phyloP scores from a whole-genome alignment of 2,113 vertebrate genomes.

The Pithys albifrons region DNA sequence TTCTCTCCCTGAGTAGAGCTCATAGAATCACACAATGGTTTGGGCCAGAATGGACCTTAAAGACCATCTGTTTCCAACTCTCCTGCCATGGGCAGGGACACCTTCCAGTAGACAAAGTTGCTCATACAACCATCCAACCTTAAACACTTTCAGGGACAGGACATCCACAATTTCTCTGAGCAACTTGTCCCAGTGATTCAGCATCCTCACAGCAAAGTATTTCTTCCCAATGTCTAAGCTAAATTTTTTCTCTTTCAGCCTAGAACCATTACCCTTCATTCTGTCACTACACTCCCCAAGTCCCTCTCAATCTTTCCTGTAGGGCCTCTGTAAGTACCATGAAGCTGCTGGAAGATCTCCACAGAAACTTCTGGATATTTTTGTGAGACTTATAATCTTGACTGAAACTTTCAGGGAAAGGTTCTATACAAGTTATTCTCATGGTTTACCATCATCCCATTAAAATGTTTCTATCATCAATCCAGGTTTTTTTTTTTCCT shows the following conservation, averaged over 20 bases:
- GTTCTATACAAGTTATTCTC: not conserved
- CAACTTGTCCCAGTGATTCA: not conserved
- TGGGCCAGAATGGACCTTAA: not conserved
- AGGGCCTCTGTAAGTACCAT: not conserved
- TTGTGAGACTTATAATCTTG: not conserved
- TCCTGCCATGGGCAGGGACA: not conserved
- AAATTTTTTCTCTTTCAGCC: not conserved
- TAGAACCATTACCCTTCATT: rapidly evolving
- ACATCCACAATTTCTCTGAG: not conserved
- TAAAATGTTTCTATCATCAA: not conserved
- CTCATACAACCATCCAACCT: not conserved
- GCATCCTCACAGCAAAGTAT: not conserved
- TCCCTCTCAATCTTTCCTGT: not conserved
- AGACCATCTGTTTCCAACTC: not conserved
- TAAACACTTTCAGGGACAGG: not conserved
- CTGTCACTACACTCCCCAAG: not conserved
- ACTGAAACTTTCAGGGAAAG: not conserved
- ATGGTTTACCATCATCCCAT: not conserved
- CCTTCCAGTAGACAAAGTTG: not conserved
- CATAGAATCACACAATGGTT: not conserved
- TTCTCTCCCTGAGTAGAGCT: not conserved
- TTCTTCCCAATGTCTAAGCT: not conserved
- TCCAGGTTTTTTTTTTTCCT: not conserved
- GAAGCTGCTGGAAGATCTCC: not conserved
- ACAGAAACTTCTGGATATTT: not conserved